Evolutionary conservation across 2,113 vertebrate species (phyloP).

Genomic region (Probosciger aterrimus): DNA sequence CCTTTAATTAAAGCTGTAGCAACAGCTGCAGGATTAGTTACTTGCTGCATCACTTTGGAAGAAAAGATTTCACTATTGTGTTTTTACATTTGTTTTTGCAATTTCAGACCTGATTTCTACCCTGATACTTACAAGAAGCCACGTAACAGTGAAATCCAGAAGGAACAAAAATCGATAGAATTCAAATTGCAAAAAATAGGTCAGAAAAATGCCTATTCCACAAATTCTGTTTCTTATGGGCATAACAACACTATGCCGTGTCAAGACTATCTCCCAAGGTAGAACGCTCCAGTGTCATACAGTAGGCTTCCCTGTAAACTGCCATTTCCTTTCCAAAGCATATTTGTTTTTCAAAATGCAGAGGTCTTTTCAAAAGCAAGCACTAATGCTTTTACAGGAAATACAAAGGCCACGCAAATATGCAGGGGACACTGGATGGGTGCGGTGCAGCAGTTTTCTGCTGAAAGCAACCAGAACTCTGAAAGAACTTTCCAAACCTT

Average conservation of each 20-base stretch:
- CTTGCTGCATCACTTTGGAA: background rate
- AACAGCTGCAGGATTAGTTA: background rate
- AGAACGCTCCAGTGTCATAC: background rate
- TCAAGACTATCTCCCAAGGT: background rate
- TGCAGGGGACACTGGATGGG: background rate
- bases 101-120: background rate
- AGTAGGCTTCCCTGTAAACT: background rate
- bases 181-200: background rate
- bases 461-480: background rate
- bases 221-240: background rate
- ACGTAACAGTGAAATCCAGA: background rate
- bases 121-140: background rate
- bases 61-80: background rate
- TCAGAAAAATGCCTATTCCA: background rate
- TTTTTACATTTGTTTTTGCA: background rate
- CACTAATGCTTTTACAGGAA: background rate
- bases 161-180: background rate
- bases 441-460: background rate
- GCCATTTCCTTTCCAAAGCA: background rate
- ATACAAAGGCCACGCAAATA: background rate
- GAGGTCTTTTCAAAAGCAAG: slow-evolving; percentile 10
- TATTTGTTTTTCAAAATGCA: background rate
- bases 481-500: background rate
- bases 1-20: background rate
- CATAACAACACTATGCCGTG: background rate